Base-by-base conservation (phyloP, 2,888 invertebrate genomes). In the Athalia rosae region DNA sequence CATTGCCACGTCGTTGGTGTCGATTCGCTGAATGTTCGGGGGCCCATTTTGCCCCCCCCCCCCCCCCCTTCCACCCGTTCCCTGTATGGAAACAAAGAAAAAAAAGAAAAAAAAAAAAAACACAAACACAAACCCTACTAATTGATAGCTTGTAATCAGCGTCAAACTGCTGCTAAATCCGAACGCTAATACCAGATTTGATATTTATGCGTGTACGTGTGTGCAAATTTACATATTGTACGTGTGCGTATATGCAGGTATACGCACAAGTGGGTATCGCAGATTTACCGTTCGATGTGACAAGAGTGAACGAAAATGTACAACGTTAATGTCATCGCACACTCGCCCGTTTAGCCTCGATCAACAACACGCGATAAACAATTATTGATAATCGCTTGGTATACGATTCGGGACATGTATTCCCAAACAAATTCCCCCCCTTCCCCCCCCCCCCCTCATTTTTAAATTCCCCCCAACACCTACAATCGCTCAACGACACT, bases 111-210 rank as follows among this genome's bases (percentile, higher is more conserved):
- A 76, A 59, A 74, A 59, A 78, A 69, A 56, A 50, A 45, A 63
- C n/a, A 76, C 77, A 77, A 53, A 77, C 74, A 64, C 73, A 77
- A 67, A 77, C 77, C 47, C 63, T 78, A 48, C 50, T 76, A 76
- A 50, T 62, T 73, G 62, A 64, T 77, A 66, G 53, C 56, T 50
- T 77, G 56, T 74, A 59, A 74, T 74, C 62, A 50, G 43, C 74
- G 74, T 28, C 74, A 48, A 74, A 28, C 28, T 74, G 74, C 61
- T 61, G 74, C 74, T 4, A 43, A 62, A 74, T 74, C 7, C 62
- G 45, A 56, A 71, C 74, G 74, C 61, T 74, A 62, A 74, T 45
- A 50, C 74, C 74, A 50, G 61, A 74, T 28, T 56, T 28, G 15
- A 11, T 4, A 43, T 9, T 53, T 9, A 9, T 7, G 50, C 3